These are phyloP conservation scores for Leucopternis melanops DNA, from an alignment of 2,113 vertebrate genomes.

Conservation along the genomic window DNA sequence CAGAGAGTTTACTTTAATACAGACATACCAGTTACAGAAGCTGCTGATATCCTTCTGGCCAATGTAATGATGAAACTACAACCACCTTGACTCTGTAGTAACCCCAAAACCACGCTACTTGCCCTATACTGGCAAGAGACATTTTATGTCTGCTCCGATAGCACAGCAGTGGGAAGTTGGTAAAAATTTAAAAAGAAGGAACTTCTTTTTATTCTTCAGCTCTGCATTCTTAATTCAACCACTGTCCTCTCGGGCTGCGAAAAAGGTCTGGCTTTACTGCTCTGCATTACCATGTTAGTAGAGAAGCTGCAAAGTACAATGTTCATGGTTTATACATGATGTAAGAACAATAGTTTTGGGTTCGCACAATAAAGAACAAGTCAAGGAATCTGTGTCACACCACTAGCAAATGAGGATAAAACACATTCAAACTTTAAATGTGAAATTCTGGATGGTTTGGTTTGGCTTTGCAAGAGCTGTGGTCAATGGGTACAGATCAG, in stretches of 20 bases:
- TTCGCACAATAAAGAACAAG: not conserved
- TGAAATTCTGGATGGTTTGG: not conserved
- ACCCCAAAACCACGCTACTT: not conserved
- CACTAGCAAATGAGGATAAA: not conserved
- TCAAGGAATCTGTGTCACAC: not conserved
- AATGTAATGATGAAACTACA: not conserved
- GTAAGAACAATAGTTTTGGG: not conserved
- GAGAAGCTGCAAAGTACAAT: not conserved
- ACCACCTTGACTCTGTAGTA: not conserved
- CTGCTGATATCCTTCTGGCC: not conserved
- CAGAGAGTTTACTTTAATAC: not conserved
- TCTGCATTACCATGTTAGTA: not conserved
- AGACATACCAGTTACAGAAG: not conserved
- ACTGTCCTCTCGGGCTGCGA: not conserved
- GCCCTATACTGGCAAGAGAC: not conserved
- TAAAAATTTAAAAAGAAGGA: not conserved
- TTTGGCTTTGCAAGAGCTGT: not conserved
- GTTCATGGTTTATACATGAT: not conserved
- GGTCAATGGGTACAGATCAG: not conserved
- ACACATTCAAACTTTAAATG: not conserved
- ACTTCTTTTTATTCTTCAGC: not conserved
- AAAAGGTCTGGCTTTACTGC: not conserved
- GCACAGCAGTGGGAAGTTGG: not conserved
- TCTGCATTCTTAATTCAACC: not conserved
- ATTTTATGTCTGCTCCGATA: not conserved